Evolutionary conservation across 23 tunicate genomes (phyloP).

Genomic region (Halocynthia roretzi): DNA sequence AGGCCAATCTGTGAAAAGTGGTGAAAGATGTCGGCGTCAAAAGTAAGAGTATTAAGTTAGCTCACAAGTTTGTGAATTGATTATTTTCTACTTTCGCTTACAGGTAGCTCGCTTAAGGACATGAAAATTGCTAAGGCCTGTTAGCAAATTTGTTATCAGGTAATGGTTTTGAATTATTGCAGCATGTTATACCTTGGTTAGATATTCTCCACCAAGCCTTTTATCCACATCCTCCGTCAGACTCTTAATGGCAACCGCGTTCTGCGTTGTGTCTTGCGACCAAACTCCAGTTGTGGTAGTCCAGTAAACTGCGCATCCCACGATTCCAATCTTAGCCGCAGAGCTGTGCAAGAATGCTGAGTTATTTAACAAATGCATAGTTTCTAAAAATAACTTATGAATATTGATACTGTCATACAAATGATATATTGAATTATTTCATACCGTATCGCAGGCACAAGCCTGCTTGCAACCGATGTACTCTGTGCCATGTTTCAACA

Average conservation of each 20-base stretch:
- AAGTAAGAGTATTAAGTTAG: background rate
- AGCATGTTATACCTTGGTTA: conserved; percentile 11
- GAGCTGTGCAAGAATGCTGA: conserved; percentile 16
- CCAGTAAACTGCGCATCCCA: conserved; percentile 58
- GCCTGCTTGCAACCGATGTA: no score
- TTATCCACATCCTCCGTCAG: conserved; percentile 31
- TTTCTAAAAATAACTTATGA: no score
- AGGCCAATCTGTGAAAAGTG: conserved; percentile 7
- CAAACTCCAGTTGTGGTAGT: conserved; percentile 49
- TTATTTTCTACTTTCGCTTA: background rate
- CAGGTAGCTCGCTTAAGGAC: background rate
- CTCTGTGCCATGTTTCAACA: no score
- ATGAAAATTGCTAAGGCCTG: background rate
- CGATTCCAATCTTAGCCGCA: conserved; percentile 32
- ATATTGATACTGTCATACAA: no score
- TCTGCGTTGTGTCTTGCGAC: conserved; percentile 34
- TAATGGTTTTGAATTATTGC: no score
- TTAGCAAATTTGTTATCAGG: background rate
- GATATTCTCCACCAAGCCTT: conserved; percentile 22
- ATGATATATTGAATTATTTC: no score
- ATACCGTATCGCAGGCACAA: no score
- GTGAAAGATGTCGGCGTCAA: background rate
- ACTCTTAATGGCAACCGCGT: conserved; percentile 26
- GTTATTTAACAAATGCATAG: no score
- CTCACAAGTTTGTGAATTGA: background rate